A percentile compares a stretch with the other conserved stretches of the same genome.
Conservation (phyloP, 2,888 invertebrate genomes). For the Cephus pulcher region DNA sequence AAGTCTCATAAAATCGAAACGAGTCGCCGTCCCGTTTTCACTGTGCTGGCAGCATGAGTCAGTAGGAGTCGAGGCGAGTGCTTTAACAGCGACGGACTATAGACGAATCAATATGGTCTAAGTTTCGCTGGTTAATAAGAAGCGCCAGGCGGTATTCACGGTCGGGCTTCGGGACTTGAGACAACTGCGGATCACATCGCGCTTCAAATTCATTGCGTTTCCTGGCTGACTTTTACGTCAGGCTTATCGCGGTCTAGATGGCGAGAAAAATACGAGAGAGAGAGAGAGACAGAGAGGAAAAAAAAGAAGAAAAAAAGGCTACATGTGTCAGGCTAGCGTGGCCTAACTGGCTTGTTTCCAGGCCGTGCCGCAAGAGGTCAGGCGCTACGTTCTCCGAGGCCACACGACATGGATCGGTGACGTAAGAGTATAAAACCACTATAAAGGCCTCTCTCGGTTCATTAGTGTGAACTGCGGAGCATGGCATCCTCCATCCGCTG, state of each 20-base stretch:
- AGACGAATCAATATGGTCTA: neutral
- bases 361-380: conserved; percentile 35
- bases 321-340: neutral
- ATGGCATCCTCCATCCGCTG: conserved; percentile 29
- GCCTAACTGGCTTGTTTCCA: conserved; percentile 4
- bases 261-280: neutral
- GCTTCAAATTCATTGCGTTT: neutral
- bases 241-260: neutral
- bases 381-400: neutral
- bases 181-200: neutral
- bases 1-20: neutral
- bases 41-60: neutral
- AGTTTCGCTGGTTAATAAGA: neutral
- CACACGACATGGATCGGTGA: conserved; percentile 21
- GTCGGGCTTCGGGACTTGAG: neutral
- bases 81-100: neutral
- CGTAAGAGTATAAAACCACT: conserved; percentile 47
- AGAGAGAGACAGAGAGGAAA: neutral
- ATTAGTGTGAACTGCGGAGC: conserved; percentile 44
- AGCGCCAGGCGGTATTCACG: neutral
- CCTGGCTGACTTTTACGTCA: conserved; percentile 5
- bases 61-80: neutral
- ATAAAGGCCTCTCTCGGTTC: conserved; percentile 46
- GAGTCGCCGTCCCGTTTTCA: neutral
- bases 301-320: neutral